Evolutionary conservation across 1,140 invertebrate species (phyloP), one percentile per base, ranked within the genome.

Genomic region (Ceratitis capitata): DNA sequence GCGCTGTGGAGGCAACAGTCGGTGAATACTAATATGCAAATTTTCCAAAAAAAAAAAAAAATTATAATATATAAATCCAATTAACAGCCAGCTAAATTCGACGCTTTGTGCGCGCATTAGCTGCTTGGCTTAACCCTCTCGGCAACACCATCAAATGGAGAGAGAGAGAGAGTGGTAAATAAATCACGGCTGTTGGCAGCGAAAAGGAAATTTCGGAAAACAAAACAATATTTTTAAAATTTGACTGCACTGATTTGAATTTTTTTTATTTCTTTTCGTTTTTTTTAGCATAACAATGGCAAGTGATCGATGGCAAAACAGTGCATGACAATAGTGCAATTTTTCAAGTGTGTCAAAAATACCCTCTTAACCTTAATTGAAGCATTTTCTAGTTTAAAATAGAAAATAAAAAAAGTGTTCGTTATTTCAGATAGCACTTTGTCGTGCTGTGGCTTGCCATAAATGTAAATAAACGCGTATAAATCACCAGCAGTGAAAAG

Each of bases 301-400:
- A 78, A 78, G 69, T 78, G 69, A 78, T 78, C 69, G 69, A 78
- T 78, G 45, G 69, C 69, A 45, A 78, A 78, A 47, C 19, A 78
- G 69, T 0, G 69, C 69, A 45, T 9, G 23, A 78, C 69, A 78
- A 78, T 78, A 45, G 69, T 26, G 69, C 69, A 78, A 78, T 78
- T 78, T 78, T 78, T 78, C 69, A 78, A 78, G 69, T 78, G 69
- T 78, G 69, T 78, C 69, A 78, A 78, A 78, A 78, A 78, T 78
- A 78, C 69, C 69, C 69, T 78, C 69, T 78, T 78, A 78, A 78
- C 69, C 69, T 78, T 78, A 78, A 78, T 78, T 78, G 32, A 45
- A 23, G 69, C 10, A 78, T 16, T 78, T 42, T 45, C n/a, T n/a
- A n/a, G 51, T 64, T 32, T 35, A 1, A 9, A n/a, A n/a, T n/a